phyloP scores from a whole-genome alignment of 1,140 invertebrate species.

The Episyrphus balteatus region DNA sequence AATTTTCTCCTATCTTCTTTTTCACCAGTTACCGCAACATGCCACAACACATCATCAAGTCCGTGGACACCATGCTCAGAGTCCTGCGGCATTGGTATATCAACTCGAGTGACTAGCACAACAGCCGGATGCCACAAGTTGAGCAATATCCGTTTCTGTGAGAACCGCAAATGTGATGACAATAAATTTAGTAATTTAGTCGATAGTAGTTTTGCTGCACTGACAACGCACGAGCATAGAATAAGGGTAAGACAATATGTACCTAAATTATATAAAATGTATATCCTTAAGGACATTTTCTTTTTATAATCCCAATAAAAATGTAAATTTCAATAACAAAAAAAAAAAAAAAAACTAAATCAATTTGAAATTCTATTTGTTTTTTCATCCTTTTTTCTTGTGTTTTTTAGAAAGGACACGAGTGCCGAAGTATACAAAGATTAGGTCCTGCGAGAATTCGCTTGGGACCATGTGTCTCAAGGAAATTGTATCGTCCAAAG shows the following conservation, averaged over 20 bases:
- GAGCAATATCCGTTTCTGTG: constrained; percentile 51
- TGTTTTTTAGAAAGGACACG: constrained; percentile 44
- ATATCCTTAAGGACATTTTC: no score
- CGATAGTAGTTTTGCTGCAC: neutral
- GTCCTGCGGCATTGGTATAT: constrained; percentile 51
- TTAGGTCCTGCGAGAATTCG: constrained; percentile 42
- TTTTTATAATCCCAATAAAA: no score
- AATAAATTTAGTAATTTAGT: constrained; percentile 13
- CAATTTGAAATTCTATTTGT: neutral
- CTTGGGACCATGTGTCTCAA: constrained; percentile 50
- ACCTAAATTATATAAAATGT: no score
- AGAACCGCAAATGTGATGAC: constrained; percentile 34
- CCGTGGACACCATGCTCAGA: constrained; percentile 52
- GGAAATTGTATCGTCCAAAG: constrained; percentile 49
- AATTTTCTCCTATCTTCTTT: neutral
- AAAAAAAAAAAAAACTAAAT: no score
- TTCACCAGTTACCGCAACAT: constrained; percentile 36
- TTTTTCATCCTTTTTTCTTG: neutral
- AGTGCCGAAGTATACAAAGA: constrained; percentile 53
- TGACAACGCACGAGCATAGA: constrained; percentile 19
- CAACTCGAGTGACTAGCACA: constrained; percentile 47
- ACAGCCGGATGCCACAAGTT: constrained; percentile 45
- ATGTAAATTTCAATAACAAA: neutral
- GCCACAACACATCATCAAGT: constrained; percentile 36
- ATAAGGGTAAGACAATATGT: constrained; percentile 25